Conservation (phyloP, 2,888 invertebrate genomes). For the Lysandra coridon region DNA sequence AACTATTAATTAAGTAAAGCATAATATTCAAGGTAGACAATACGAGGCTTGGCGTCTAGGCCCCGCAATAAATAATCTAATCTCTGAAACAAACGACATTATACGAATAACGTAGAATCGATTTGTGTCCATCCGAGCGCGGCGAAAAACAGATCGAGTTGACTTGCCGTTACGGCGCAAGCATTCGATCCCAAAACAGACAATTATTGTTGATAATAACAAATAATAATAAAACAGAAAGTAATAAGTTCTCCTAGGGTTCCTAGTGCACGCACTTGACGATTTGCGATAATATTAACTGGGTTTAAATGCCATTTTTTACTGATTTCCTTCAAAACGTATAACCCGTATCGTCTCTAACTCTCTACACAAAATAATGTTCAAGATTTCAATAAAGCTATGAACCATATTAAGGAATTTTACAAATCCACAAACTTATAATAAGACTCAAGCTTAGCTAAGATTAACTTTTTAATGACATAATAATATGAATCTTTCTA, state of each 20-base stretch:
- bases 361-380: no score
- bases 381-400: no score
- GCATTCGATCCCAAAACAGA: constrained; percentile 22
- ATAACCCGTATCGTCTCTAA: no score
- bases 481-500: not conserved
- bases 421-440: not conserved
- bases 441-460: not conserved
- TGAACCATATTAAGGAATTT: no score
- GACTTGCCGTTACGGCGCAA: constrained; percentile 23
- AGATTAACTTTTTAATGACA: not conserved
- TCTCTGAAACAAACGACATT: constrained; percentile 40
- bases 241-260: not conserved
- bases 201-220: not conserved
- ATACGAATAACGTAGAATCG: constrained; percentile 42
- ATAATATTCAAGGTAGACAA: not conserved
- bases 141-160: constrained; percentile 38
- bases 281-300: not conserved
- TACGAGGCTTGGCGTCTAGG: not conserved
- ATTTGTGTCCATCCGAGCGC: constrained; percentile 47
- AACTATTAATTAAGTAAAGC: not conserved
- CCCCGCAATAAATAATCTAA: constrained; percentile 17
- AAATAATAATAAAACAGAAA: not conserved
- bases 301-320: no score
- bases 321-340: no score
- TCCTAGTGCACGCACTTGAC: not conserved